A percentile compares a stretch with the other conserved stretches of the same genome.
phyloP scores from a whole-genome alignment of 2,113 vertebrate species.

The Pogonocichla stellata region DNA sequence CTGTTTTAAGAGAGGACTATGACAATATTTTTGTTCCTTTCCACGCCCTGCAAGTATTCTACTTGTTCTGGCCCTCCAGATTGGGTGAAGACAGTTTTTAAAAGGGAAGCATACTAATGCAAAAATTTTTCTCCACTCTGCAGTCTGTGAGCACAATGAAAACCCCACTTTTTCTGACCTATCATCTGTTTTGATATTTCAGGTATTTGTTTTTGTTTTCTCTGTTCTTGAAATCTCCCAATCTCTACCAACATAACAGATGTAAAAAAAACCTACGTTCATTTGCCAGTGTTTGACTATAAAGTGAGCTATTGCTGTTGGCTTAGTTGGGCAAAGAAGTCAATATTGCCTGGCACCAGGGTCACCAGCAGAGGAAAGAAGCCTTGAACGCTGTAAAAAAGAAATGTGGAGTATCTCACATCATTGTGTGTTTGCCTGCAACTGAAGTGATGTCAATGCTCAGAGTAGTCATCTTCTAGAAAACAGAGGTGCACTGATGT shows the following conservation, averaged over 20 bases:
- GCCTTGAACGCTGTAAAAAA: not conserved
- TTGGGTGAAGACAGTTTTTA: not conserved
- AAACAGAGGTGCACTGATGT: not conserved
- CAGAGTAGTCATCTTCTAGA: not conserved
- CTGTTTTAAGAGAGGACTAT: not conserved
- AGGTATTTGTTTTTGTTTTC: not conserved
- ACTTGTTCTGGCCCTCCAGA: not conserved
- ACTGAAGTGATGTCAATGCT: not conserved
- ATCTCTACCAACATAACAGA: not conserved
- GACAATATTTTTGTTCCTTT: not conserved
- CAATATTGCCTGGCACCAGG: not conserved
- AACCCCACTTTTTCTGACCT: not conserved
- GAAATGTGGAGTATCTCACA: not conserved
- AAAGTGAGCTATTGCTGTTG: not conserved
- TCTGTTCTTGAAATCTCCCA: not conserved
- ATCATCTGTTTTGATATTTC: not conserved
- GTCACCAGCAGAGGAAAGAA: not conserved
- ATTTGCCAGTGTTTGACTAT: not conserved
- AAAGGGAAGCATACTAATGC: not conserved
- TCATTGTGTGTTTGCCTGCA: not conserved
- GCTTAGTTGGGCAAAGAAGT: not conserved
- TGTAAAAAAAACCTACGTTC: fast-evolving
- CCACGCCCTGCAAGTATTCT: not conserved
- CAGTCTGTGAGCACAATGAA: not conserved
- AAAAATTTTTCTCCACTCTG: not conserved